Evolutionary conservation across 64 coral and sea anemone species (phyloP).

Genomic region (Porites australiensis): DNA sequence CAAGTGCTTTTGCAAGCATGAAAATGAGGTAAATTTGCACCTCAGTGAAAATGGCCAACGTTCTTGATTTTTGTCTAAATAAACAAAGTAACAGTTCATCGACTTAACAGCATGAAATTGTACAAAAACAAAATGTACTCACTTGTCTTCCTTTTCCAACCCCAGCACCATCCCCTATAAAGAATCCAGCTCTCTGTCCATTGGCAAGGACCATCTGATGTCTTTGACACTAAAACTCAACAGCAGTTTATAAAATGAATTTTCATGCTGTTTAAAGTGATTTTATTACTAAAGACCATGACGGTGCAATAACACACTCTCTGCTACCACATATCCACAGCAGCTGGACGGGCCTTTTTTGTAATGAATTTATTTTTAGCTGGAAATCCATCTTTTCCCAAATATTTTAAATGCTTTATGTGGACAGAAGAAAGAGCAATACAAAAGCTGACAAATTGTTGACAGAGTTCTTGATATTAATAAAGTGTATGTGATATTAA

Average conservation of each 20-base stretch:
- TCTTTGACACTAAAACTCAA: constrained; percentile 83
- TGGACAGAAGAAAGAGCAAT: no score
- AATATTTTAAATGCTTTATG: no score
- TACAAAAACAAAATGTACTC: background rate
- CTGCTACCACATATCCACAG: background rate
- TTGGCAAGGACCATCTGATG: constrained; percentile 89
- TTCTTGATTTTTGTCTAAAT: no score
- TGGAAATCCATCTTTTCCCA: no score
- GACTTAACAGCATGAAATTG: background rate
- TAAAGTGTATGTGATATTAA: background rate
- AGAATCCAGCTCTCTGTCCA: constrained; percentile 95
- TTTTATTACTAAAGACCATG: background rate
- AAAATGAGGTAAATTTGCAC: no score
- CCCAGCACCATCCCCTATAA: constrained; percentile 99
- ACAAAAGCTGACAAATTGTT: no score
- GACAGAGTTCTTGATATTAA: no score
- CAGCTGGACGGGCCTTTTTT: no score
- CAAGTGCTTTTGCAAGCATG: no score
- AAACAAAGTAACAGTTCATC: no score
- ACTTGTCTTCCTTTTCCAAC: constrained; percentile 99
- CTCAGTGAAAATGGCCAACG: no score
- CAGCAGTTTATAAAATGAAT: background rate
- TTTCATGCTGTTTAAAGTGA: background rate
- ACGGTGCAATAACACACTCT: background rate
- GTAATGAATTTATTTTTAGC: no score